Base-by-base conservation (phyloP, 2,797 vertebrate species). In the Sebastes reedi region DNA sequence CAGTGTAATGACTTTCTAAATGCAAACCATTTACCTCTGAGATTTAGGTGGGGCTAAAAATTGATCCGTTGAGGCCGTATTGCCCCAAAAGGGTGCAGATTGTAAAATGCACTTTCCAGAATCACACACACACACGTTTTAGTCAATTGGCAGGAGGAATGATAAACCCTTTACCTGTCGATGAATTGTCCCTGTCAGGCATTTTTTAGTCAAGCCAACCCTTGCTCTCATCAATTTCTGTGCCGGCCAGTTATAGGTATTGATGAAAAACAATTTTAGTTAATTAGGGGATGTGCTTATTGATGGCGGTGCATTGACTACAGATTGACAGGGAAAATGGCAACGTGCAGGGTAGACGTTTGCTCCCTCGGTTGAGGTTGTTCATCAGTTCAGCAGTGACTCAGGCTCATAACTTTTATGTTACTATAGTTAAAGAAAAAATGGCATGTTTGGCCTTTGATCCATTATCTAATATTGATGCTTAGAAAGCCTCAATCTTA, bases 221-320 rank as follows among this genome's bases (percentile, higher is more conserved):
- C 82, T 89, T 67, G 78, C 82, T 91, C 90, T 80, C 88, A 92
- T 94, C 91, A 90, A 86, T 92, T 90, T 81, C 79, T 88, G 67
- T 73, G 67, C 79, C 59, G 81, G 67, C 61, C 77, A 90, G 92
- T 91, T 93, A 91, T 90, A 71, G 89, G 80, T 94, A 95, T 95
- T 94, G 95, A 95, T 93, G 88, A 81, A 93, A 91, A 94, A 89
- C 91, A 86, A 92, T 94, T 94, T 94, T 90, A 94, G 93, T 93
- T 94, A 94, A 95, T 95, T 95, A 94, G 92, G 93, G 92, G 93
- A 94, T 94, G 94, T 91, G 90, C 90, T 92, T 92, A 95, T 94
- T 89, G 92, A 94, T 80, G 86, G 78, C 72, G 46, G 72, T 5
- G 67, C 84, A 89, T 75, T 88, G 89, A 90, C 86, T 73, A 78